Evolutionary conservation across 2,888 invertebrate genomes (phyloP), one percentile per base, ranked within the genome.

Genomic region (Rosalia funebris): DNA sequence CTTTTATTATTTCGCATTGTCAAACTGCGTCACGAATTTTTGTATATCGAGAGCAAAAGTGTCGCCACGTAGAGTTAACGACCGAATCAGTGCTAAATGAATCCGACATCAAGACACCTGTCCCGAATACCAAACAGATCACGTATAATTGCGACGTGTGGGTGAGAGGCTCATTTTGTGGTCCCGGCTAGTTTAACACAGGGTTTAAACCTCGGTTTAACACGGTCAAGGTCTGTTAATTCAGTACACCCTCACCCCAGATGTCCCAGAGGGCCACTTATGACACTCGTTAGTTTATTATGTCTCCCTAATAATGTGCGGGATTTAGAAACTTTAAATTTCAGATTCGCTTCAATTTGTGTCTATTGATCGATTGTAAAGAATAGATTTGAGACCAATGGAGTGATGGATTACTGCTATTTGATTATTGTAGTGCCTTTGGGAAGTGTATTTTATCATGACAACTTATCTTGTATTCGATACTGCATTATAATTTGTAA

Each of bases 171-270:
- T 57, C 56, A 60, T 59, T 61, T 42, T 55, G 58, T 14, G 59
- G 47, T 19, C 57, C 19, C 47, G 36, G 50, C 39, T 54, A 50
- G 53, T 59, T 59, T 57, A 42, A 42, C 52, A 19, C 48, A 36
- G 55, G 50, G 54, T 52, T 41, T 41, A 20, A 56, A 56, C 56
- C 58, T 52, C 46, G 42, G 52, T 52, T 50, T 60, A 58, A 57
- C 60, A 61, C 57, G 58, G 66, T 65, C 66, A 69, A 59, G 69
- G 64, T 52, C 65, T 57, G 57, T 69, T 68, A 55, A 57, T 50
- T 57, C 61, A 32, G 25, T 45, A 41, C 46, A 20, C 39, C 52
- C 52, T 15, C 41, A 32, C 42, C 37, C 31, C 41, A 41, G 41
- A 32, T 17, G 53, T 31, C 53, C 42, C 31, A 11, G 32, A 41